phyloP scores from a whole-genome alignment of 2,113 vertebrate genomes.

The Pygoscelis antarcticus region DNA sequence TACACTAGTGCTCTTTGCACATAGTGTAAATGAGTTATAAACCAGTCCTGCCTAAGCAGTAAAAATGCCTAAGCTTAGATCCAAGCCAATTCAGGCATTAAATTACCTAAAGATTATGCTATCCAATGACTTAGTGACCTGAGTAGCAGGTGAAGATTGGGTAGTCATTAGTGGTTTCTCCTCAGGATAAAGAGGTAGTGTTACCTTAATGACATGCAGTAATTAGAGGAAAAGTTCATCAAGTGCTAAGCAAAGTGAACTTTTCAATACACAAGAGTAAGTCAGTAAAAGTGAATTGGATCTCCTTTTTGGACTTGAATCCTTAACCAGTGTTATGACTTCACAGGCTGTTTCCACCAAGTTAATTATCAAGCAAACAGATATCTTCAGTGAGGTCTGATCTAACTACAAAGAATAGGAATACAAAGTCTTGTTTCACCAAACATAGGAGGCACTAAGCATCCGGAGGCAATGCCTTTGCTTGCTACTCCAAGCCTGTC shows the following conservation, averaged over 20 bases:
- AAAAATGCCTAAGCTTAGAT: conserved; percentile 15
- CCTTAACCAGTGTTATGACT: background rate
- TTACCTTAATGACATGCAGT: background rate
- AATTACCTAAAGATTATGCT: conserved; percentile 36
- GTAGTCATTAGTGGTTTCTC: background rate
- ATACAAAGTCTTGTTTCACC: background rate
- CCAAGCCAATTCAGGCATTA: conserved; percentile 9
- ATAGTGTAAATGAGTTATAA: background rate
- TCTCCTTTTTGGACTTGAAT: background rate
- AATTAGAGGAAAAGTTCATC: conserved; percentile 12
- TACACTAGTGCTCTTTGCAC: background rate
- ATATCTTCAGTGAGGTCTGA: background rate
- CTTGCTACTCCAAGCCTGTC: background rate
- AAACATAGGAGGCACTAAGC: background rate
- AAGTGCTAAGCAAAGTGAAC: background rate
- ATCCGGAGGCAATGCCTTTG: background rate
- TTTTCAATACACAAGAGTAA: background rate
- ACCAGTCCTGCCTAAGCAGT: background rate
- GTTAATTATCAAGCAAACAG: background rate
- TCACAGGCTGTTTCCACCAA: background rate
- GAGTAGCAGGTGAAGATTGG: background rate
- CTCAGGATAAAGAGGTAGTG: background rate
- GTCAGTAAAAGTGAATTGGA: background rate
- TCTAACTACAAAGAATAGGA: background rate
- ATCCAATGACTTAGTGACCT: background rate